A percentile compares a stretch with the other conserved stretches of the same genome.
Conservation (phyloP, 2,797 vertebrate genomes). For the Helicolenus hilgendorfi region DNA sequence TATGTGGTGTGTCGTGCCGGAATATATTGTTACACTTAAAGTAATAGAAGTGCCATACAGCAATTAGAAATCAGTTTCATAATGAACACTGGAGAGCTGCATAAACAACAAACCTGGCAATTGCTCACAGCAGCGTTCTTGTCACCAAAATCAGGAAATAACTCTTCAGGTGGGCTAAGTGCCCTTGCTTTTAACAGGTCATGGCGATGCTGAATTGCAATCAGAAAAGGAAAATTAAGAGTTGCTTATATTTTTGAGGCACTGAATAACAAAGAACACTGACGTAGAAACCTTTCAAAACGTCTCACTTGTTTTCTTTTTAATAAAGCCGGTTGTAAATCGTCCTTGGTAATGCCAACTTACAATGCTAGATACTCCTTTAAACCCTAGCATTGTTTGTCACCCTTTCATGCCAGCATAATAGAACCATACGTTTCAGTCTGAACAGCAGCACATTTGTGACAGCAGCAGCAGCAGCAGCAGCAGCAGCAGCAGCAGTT, state of each 20-base stretch:
- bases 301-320: neutral
- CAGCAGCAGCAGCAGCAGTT: conserved; percentile 11
- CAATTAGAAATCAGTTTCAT: neutral
- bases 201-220: conserved; percentile 23
- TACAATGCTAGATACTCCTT: neutral
- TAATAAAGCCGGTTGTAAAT: conserved; percentile 6
- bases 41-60: neutral
- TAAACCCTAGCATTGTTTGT: neutral
- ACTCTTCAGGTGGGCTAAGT: conserved; percentile 1
- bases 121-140: neutral
- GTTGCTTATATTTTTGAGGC: neutral
- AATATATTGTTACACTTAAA: neutral
- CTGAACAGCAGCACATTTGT: neutral
- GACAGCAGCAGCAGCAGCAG: conserved; percentile 15
- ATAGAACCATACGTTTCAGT: neutral
- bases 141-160: conserved; percentile 5
- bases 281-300: neutral
- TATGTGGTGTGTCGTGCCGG: neutral
- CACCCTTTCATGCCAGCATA: neutral
- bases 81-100: neutral
- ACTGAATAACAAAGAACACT: neutral
- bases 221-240: conserved; percentile 8
- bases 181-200: conserved; percentile 8
- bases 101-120: neutral
- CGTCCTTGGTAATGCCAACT: neutral